Evolutionary conservation across 2,113 vertebrate genomes (phyloP), one percentile per base, ranked within the genome.

Genomic region (Podarcis muralis): DNA sequence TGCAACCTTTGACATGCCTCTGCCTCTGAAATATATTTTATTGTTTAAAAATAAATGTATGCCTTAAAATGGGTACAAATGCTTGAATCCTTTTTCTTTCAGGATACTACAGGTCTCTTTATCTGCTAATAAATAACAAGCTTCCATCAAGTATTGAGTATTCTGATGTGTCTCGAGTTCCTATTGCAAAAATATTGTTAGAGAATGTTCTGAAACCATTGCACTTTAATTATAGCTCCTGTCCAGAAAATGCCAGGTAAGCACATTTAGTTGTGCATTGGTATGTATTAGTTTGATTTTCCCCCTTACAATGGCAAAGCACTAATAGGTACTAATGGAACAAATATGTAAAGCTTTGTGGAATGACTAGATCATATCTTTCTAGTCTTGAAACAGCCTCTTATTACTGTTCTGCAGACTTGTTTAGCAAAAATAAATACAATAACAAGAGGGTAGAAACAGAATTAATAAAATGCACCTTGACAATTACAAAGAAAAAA

Each of bases 201-300:
- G 98, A 99, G 96, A 98, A 99, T 98, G 98, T 98, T 93, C 96
- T 99, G 92, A 99, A 98, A 95, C 99, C 99, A 92, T 97, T 99
- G 98, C 98, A 99, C 98, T 99, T 99, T 99, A 98, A 96, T 5
- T 99, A 99, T 96, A 97, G 94, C 97, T 99, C 99, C 96, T 99
- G 99, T 94, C 97, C 98, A 94, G 97, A 97, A 92, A 97, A 97
- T 93, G 97, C 98, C 95, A 99, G 99, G 99, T 99, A 97, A 96
- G 90, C 8, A 23, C 12, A 23, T 35, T 3, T 57, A 18, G 2
- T 90, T 85, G 2, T 30, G 83, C 0, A 20, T 83, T 5, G 82
- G 2, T 30, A 27, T 37, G 15, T 27, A 16, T 83, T 43, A 65
- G 37, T 48, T 66, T 82, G 20, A 62, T n/a, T 25, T 5, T 22